These are phyloP conservation scores for Pyralis farinalis DNA, from an alignment of 2,888 invertebrate species.

Conservation along the genomic window DNA sequence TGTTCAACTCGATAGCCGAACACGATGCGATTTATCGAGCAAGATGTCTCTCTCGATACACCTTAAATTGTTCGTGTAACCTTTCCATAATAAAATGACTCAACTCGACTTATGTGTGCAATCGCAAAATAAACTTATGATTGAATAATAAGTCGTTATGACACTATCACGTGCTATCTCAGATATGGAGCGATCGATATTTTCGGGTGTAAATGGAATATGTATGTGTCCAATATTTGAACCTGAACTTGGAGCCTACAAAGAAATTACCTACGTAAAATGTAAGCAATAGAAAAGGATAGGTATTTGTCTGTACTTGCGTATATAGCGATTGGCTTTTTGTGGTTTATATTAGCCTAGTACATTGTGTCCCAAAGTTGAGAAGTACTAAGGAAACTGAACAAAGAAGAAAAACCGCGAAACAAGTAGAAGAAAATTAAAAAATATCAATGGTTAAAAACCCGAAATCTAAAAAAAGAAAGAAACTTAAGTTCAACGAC, in stretches of 20 bases:
- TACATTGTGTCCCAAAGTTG: not conserved
- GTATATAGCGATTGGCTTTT: not conserved
- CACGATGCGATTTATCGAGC: slow-evolving; percentile 67
- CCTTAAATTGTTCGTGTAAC: slow-evolving; percentile 36
- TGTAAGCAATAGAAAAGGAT: not conserved
- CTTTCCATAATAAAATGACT: not conserved
- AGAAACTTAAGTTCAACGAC: too few species aligned
- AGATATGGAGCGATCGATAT: not conserved
- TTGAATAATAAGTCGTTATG: too few species aligned
- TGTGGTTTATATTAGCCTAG: not conserved
- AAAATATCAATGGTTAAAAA: too few species aligned
- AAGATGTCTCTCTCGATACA: slow-evolving; percentile 66
- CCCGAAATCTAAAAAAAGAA: too few species aligned
- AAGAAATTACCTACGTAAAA: not conserved
- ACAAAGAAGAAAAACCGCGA: too few species aligned
- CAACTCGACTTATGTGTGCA: not conserved
- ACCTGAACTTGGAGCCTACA: not conserved
- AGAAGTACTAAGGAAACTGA: not conserved
- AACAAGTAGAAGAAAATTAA: too few species aligned
- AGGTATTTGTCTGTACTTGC: not conserved
- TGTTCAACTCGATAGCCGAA: slow-evolving; percentile 62
- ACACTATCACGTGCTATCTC: too few species aligned
- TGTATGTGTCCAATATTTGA: too few species aligned
- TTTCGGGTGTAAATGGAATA: too few species aligned
- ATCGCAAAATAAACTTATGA: not conserved